phyloP scores from a whole-genome alignment of 2,888 invertebrate species.

The Papilio protenor region DNA sequence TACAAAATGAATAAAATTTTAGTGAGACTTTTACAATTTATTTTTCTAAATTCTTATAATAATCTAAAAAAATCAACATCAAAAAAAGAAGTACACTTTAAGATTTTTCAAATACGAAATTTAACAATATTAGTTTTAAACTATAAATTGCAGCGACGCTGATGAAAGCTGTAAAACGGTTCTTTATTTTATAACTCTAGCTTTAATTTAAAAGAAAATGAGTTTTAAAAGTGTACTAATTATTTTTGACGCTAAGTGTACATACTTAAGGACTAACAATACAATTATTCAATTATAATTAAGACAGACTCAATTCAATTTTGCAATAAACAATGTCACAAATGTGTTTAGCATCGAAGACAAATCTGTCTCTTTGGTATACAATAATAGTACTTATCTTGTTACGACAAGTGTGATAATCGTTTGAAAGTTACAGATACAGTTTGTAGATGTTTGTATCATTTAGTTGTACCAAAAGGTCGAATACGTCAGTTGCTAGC shows the following conservation, averaged over 20 bases:
- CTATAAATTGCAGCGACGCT: too few relatives aligned
- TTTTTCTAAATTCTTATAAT: too few relatives aligned
- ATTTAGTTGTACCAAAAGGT: constrained; percentile 42
- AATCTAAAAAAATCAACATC: too few relatives aligned
- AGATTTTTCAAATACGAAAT: too few relatives aligned
- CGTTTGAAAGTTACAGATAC: not conserved
- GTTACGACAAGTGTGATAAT: not conserved
- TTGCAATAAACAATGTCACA: constrained; percentile 32
- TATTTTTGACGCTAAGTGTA: not conserved
- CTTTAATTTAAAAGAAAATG: not conserved
- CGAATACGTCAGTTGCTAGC: constrained; percentile 27
- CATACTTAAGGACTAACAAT: not conserved
- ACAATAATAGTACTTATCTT: constrained; percentile 4
- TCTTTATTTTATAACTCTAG: too few relatives aligned
- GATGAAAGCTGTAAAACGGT: too few relatives aligned
- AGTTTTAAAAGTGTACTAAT: not conserved
- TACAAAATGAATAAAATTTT: too few relatives aligned
- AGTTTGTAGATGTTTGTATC: constrained; percentile 20
- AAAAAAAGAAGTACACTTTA: too few relatives aligned
- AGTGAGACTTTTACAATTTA: too few relatives aligned
- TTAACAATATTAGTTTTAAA: too few relatives aligned
- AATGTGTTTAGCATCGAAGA: not conserved
- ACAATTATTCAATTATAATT: constrained; percentile 28
- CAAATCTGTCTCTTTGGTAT: constrained; percentile 2
- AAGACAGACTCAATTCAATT: constrained; percentile 28